A percentile compares a stretch with the other conserved stretches of the same genome.
Evolutionary conservation across 2,113 vertebrate genomes (phyloP).

Genomic region (Muscicapa adusta): DNA sequence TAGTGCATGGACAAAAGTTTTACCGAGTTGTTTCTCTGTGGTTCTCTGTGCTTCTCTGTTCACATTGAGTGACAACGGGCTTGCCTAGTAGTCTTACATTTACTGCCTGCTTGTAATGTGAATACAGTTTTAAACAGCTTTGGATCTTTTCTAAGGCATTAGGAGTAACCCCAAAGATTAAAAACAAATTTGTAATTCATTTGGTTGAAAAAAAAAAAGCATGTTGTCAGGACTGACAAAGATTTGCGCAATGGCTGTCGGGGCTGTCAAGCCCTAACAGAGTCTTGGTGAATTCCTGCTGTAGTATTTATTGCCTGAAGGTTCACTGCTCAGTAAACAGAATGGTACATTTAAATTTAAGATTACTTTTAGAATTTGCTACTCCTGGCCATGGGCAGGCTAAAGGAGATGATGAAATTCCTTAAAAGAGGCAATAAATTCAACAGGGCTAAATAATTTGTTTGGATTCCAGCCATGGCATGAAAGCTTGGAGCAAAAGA

Average conservation of each 20-base stretch:
- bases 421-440: constrained; percentile 1
- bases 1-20: not conserved
- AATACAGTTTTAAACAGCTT: constrained; percentile 33
- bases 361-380: constrained; percentile 23
- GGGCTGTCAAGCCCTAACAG: constrained; percentile 36
- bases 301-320: constrained; percentile 45
- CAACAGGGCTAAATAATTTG: not conserved
- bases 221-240: constrained; percentile 38
- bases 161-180: constrained; percentile 23
- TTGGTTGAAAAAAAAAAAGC: not conserved
- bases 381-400: not conserved
- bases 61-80: not conserved
- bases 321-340: constrained; percentile 25
- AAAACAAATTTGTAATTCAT: constrained; percentile 56
- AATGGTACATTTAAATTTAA: constrained; percentile 48
- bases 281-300: constrained; percentile 5
- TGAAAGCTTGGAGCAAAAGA: not conserved
- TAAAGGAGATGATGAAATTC: constrained; percentile 9
- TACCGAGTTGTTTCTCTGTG: not conserved
- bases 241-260: not conserved
- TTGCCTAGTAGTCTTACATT: constrained; percentile 8
- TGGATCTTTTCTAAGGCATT: constrained; percentile 20
- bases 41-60: not conserved
- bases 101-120: constrained; percentile 19
- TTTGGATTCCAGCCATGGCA: not conserved